Conservation (phyloP, 2,888 invertebrate genomes). For the Thyatira batis region DNA sequence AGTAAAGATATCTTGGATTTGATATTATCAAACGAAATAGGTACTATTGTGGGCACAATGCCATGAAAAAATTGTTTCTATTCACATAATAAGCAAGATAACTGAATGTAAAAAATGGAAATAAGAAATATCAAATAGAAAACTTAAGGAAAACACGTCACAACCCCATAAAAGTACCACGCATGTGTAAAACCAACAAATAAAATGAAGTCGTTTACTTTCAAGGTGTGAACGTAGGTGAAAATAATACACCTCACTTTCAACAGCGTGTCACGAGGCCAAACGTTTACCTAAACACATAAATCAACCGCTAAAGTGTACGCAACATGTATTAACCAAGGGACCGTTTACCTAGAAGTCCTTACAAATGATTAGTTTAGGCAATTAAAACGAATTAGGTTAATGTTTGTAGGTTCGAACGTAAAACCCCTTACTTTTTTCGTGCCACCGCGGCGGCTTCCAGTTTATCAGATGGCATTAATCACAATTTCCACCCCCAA, state of each 20-base stretch:
- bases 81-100: not conserved
- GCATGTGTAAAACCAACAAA: conserved; percentile 1
- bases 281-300: conserved; percentile 40
- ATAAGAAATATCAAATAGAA: not conserved
- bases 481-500: conserved; percentile 81
- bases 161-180: not conserved
- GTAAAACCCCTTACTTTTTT: conserved; percentile 54
- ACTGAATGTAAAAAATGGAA: conserved; percentile 4
- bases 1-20: no score
- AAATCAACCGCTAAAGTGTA: conserved; percentile 64
- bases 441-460: conserved; percentile 59
- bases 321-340: conserved; percentile 45
- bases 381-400: conserved; percentile 81
- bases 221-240: conserved; percentile 54
- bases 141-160: not conserved
- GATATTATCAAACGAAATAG: no score
- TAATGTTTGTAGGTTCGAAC: conserved; percentile 76
- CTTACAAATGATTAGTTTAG: conserved; percentile 75
- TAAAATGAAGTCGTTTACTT: conserved; percentile 5
- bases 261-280: conserved; percentile 57
- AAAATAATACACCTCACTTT: conserved; percentile 39
- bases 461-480: conserved; percentile 77
- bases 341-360: conserved; percentile 57
- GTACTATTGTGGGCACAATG: not conserved
- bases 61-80: not conserved